Base-by-base conservation (phyloP, 2,113 vertebrate genomes). In the Arizona elegans region DNA sequence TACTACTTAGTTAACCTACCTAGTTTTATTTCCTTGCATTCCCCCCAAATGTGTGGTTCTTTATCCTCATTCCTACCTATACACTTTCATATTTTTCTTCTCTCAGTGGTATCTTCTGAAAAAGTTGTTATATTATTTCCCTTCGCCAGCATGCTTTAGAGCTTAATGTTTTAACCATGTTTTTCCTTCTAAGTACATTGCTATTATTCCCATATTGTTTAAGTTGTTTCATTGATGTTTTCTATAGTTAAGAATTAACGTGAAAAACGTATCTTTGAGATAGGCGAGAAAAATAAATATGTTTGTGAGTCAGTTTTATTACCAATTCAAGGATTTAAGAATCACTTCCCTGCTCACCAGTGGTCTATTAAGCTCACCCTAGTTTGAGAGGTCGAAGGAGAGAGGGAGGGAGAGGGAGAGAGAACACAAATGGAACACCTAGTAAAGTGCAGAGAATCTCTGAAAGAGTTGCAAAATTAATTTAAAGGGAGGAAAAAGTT, bases 91-190 rank as follows among this genome's bases (percentile, higher is more conserved):
- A 21, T 24, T 38, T n/a, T 50, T 88, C 52, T 75, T 2, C 33
- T 91, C 90, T 58, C 85, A 87, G 13, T 92, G 91, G 88, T 91
- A 93, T 88, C 91, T 89, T 91, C 85, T 93, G 70, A 94, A 88
- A 62, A 92, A 47, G 90, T 50, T 87, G 91, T 70, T 15, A 90
- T 47, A 62, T 92, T 33, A 94, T 90, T 90, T 15, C 7, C 38
- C 50, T 0, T 0, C 65, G 38, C 93, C n/a, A 59, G 91, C 62
- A 38, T 33, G 65, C 19, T 0, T 0, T 0, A 85, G 4, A 29
- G 29, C 15, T 7, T 56, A 54, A 91, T 65, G 50, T 8, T 86
- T 89, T 87, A 95, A 86, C 93, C 38, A 47, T 59, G 47, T 70
- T 90, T 59, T 65, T 38, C 54, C 53, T 47, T 50, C n/a, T 88